Conservation (phyloP, 2,888 invertebrate genomes). For the Lycia hirtaria region DNA sequence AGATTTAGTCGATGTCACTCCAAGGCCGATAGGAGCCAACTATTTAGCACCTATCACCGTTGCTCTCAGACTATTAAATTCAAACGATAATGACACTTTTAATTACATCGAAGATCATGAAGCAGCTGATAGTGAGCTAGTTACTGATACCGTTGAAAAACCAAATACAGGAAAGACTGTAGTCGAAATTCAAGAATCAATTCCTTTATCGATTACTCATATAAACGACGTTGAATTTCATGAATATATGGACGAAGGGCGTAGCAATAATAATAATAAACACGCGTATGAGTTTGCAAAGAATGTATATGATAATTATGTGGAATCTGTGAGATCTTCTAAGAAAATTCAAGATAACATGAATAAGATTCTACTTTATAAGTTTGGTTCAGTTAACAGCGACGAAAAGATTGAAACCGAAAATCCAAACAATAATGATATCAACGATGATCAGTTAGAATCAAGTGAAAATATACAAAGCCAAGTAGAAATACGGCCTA, state of each 20-base stretch:
- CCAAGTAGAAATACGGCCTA: slow-evolving; percentile 62
- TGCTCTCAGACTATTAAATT: slow-evolving; percentile 79
- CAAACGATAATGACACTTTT: slow-evolving; percentile 64
- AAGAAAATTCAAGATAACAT: slow-evolving; percentile 67
- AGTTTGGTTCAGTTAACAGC: slow-evolving; percentile 51
- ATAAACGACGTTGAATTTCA: slow-evolving; percentile 79
- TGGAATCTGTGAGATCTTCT: slow-evolving; percentile 68
- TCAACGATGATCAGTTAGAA: slow-evolving; percentile 57
- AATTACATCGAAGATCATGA: slow-evolving; percentile 72
- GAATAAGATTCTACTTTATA: slow-evolving; percentile 56
- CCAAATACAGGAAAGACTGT: slow-evolving; percentile 79
- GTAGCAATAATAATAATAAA: slow-evolving; percentile 63
- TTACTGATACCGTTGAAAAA: slow-evolving; percentile 65
- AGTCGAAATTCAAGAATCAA: slow-evolving; percentile 88
- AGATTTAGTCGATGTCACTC: slow-evolving; percentile 77
- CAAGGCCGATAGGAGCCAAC: slow-evolving; percentile 82
- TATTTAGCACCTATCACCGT: slow-evolving; percentile 87
- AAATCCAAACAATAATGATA: slow-evolving; percentile 43
- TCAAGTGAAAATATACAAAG: slow-evolving; percentile 66
- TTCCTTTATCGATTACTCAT: slow-evolving; percentile 83
- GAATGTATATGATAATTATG: slow-evolving; percentile 66
- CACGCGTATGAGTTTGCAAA: slow-evolving; percentile 59
- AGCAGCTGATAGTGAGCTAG: slow-evolving; percentile 70
- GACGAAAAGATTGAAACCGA: slow-evolving; percentile 57
- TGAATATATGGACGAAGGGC: slow-evolving; percentile 74